phyloP scores from a whole-genome alignment of 2,888 invertebrate genomes.

The Salticus scenicus region DNA sequence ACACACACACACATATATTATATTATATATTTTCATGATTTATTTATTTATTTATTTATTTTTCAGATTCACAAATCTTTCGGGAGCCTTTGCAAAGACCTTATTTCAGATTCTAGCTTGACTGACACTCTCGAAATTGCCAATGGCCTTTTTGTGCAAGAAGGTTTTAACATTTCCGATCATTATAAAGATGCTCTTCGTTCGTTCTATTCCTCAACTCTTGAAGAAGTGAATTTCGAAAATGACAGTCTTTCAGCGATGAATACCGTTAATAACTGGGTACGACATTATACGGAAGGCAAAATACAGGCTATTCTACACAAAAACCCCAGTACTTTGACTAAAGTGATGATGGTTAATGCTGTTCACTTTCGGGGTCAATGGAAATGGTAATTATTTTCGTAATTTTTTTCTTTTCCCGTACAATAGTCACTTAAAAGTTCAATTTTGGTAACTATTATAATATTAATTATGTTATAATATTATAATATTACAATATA shows the following conservation, averaged over 20 bases:
- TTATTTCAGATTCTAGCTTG: conserved; percentile 64
- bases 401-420: no score
- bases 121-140: conserved; percentile 77
- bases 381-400: conserved; percentile 68
- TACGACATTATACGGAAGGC: conserved; percentile 85
- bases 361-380: conserved; percentile 71
- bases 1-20: no score
- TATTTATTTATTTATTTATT: background rate
- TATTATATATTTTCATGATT: no score
- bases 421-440: no score
- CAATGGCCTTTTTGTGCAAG: conserved; percentile 83
- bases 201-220: conserved; percentile 81
- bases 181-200: conserved; percentile 76
- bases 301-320: conserved; percentile 87
- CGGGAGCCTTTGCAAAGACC: conserved; percentile 68
- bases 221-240: conserved; percentile 81
- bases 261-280: conserved; percentile 85
- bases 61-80: conserved; percentile 70
- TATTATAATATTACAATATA: no score
- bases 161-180: conserved; percentile 74
- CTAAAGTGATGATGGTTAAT: conserved; percentile 71
- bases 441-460: no score
- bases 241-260: conserved; percentile 77
- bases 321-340: conserved; percentile 59
- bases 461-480: no score